These are phyloP conservation scores for Cylas formicarius DNA, from an alignment of 1,140 invertebrate species.

Conservation along the genomic window DNA sequence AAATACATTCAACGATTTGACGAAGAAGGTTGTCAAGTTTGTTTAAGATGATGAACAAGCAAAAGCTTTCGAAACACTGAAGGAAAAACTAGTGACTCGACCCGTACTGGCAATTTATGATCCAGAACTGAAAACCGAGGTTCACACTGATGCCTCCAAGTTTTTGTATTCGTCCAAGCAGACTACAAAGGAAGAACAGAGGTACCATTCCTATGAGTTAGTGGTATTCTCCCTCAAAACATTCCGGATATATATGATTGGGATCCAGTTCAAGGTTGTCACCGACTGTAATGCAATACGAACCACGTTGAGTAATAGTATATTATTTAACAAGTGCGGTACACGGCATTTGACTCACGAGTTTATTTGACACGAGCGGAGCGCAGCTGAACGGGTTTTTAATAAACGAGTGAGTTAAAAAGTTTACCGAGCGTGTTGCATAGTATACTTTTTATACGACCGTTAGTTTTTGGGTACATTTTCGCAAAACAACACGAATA, in stretches of 20 bases:
- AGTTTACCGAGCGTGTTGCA: no score
- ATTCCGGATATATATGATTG: conserved; percentile 5
- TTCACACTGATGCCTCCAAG: conserved; percentile 9
- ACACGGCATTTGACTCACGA: no score
- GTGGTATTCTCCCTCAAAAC: not conserved
- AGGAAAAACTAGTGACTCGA: conserved; percentile 1
- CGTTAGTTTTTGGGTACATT: no score
- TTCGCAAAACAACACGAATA: no score
- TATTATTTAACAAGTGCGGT: no score
- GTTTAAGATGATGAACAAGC: not conserved
- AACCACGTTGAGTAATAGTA: conserved; percentile 21
- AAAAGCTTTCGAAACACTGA: not conserved
- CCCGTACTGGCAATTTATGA: conserved; percentile 11
- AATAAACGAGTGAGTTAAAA: no score
- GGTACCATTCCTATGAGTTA: conserved; percentile 14
- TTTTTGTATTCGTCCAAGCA: conserved; percentile 20
- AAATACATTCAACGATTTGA: conserved; percentile 28
- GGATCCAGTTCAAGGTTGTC: conserved; percentile 2
- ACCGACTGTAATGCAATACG: conserved; percentile 4
- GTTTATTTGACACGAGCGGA: no score
- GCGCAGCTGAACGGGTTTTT: no score
- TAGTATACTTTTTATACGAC: no score
- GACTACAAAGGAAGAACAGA: conserved; percentile 8
- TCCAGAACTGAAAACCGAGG: conserved; percentile 7
- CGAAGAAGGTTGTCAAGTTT: not conserved